Conservation (phyloP, 2,888 invertebrate species). For the Apamea epomidion region DNA sequence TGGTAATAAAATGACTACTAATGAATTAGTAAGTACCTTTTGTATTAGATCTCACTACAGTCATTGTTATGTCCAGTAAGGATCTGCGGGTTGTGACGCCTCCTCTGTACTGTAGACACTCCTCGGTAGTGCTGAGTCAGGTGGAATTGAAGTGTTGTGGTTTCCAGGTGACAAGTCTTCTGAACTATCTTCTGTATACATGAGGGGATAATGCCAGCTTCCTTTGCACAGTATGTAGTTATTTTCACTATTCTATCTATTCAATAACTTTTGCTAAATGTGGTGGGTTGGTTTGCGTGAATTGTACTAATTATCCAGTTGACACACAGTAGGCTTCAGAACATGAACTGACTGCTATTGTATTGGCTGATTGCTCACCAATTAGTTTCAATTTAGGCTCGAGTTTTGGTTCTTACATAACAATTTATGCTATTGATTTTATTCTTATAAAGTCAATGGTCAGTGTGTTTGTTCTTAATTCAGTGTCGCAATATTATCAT, state of each 20-base stretch:
- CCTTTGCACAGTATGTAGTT: constrained; percentile 67
- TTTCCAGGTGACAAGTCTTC: constrained; percentile 66
- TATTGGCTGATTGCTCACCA: constrained; percentile 45
- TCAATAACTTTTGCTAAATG: constrained; percentile 22
- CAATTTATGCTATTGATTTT: neutral
- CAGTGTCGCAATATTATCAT: neutral
- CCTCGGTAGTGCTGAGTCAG: neutral
- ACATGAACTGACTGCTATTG: constrained; percentile 10
- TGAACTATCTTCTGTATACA: constrained; percentile 44
- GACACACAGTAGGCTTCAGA: neutral
- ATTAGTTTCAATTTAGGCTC: constrained; percentile 49
- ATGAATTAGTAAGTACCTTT: neutral
- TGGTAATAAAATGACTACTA: neutral
- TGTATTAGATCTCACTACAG: neutral
- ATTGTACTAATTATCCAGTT: constrained; percentile 26
- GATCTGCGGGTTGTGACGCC: neutral
- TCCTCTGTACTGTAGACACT: neutral
- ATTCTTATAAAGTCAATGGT: neutral
- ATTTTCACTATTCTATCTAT: constrained; percentile 22
- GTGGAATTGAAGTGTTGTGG: constrained; percentile 52
- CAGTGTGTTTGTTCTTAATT: neutral
- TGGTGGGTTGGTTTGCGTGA: constrained; percentile 40
- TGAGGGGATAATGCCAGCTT: constrained; percentile 56
- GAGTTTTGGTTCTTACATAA: constrained; percentile 5
- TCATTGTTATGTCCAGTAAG: neutral